Evolutionary conservation across 2,113 vertebrate genomes (phyloP).

Genomic region (Cervus canadensis): DNA sequence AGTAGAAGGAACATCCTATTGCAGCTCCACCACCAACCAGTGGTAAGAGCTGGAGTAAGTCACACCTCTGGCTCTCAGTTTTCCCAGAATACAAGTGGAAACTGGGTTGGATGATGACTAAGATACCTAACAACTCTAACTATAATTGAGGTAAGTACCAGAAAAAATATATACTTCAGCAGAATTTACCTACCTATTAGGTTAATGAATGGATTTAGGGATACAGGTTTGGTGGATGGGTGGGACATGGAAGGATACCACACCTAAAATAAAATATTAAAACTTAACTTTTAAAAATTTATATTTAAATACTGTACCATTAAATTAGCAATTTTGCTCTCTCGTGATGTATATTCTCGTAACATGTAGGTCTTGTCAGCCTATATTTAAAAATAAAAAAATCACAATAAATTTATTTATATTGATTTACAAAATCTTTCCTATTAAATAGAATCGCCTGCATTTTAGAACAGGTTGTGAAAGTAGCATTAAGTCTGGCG

Average conservation of each 20-base stretch:
- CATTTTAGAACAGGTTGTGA: background rate
- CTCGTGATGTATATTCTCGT: constrained; percentile 94
- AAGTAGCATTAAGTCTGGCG: background rate
- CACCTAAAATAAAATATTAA: constrained; percentile 33
- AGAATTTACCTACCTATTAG: background rate
- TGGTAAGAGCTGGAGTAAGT: fast-evolving
- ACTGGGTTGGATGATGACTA: background rate
- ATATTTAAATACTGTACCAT: constrained; percentile 81
- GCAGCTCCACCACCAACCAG: background rate
- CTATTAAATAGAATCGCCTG: background rate
- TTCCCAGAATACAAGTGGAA: background rate
- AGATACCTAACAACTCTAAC: background rate
- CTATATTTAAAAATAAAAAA: constrained; percentile 75
- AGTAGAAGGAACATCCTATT: background rate
- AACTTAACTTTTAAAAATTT: constrained; percentile 8
- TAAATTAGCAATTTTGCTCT: constrained; percentile 91
- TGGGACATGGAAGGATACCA: background rate
- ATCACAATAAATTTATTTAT: background rate
- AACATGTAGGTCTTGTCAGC: constrained; percentile 91
- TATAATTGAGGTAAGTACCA: background rate
- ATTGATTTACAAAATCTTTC: background rate
- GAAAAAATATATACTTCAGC: background rate
- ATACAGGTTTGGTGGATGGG: background rate
- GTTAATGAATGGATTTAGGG: background rate
- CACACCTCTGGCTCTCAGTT: background rate